A percentile compares a stretch with the other conserved stretches of the same genome.
phyloP scores from a whole-genome alignment of 2,797 vertebrate species.

The Gymnoscopelus microlampas region DNA sequence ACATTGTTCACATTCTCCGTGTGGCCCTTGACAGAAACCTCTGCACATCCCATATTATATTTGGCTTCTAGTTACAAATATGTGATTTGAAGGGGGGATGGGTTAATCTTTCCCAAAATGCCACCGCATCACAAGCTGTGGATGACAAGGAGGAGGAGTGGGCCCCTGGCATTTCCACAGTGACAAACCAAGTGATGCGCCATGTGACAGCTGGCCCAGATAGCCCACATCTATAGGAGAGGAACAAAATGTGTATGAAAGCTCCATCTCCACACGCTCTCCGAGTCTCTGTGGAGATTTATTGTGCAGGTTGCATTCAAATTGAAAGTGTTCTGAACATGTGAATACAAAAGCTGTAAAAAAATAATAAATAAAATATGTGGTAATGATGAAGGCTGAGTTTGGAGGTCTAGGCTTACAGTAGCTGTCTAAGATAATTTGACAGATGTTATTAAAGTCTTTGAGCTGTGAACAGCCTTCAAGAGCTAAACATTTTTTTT shows the following conservation, averaged over 20 bases:
- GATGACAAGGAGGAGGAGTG: slow-evolving; percentile 64
- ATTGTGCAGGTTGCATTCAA: neutral
- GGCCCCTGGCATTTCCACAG: slow-evolving; percentile 60
- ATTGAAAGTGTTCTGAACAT: too few species aligned
- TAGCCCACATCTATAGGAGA: slow-evolving; percentile 27
- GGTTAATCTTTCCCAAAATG: slow-evolving; percentile 80
- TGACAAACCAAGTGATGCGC: slow-evolving; percentile 55
- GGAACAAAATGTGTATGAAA: slow-evolving; percentile 38
- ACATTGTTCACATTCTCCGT: slow-evolving; percentile 61
- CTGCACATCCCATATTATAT: slow-evolving; percentile 55
- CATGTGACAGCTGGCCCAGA: slow-evolving; percentile 57
- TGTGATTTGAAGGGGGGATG: slow-evolving; percentile 70
- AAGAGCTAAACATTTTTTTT: too few species aligned
- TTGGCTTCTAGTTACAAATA: slow-evolving; percentile 76
- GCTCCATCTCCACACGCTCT: slow-evolving; percentile 23
- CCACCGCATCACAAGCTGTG: slow-evolving; percentile 70
- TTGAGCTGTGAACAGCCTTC: too few species aligned
- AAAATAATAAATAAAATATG: too few species aligned
- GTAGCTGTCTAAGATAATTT: too few species aligned
- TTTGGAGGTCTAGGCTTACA: too few species aligned
- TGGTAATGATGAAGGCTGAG: too few species aligned
- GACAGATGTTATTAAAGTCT: too few species aligned
- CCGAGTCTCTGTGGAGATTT: slow-evolving; percentile 23
- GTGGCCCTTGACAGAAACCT: slow-evolving; percentile 52
- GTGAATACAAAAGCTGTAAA: too few species aligned